phyloP scores from a whole-genome alignment of 2,888 invertebrate genomes.

The Synergus gifuensis region DNA sequence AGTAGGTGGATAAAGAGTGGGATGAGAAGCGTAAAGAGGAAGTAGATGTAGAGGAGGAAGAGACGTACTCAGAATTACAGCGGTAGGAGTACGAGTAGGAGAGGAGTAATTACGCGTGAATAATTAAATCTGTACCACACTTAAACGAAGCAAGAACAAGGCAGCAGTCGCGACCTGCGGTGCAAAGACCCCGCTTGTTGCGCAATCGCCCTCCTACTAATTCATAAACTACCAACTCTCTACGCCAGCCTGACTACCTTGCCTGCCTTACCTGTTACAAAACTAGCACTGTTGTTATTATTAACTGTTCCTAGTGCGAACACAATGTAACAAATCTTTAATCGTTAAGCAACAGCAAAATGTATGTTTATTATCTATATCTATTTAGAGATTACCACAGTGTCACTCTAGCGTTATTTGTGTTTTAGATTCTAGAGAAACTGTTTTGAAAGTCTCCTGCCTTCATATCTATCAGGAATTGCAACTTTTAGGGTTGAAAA shows the following conservation, averaged over 20 bases:
- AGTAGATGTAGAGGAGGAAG: neutral
- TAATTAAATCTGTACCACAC: constrained; percentile 60
- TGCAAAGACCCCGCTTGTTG: constrained; percentile 37
- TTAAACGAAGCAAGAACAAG: constrained; percentile 46
- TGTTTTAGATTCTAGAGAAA: neutral
- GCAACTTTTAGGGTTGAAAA: neutral
- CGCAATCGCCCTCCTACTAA: constrained; percentile 40
- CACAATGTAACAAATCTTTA: neutral
- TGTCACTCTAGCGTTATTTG: constrained; percentile 15
- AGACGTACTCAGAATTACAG: constrained; percentile 30
- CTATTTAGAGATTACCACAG: constrained; percentile 16
- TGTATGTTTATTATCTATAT: constrained; percentile 34
- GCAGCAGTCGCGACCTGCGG: constrained; percentile 36
- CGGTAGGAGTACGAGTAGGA: constrained; percentile 30
- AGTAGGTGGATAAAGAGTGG: constrained; percentile 27
- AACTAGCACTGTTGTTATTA: constrained; percentile 41
- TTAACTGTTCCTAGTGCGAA: constrained; percentile 24
- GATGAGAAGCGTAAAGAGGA: constrained; percentile 27
- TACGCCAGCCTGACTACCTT: neutral
- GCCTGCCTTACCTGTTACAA: constrained; percentile 36
- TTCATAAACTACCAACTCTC: constrained; percentile 30
- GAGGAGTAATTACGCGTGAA: constrained; percentile 60
- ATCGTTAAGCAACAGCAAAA: constrained; percentile 28
- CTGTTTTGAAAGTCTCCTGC: neutral
- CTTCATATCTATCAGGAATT: neutral